Conservation (phyloP, 2,888 invertebrate species). For the Ormyrus pomaceus region DNA sequence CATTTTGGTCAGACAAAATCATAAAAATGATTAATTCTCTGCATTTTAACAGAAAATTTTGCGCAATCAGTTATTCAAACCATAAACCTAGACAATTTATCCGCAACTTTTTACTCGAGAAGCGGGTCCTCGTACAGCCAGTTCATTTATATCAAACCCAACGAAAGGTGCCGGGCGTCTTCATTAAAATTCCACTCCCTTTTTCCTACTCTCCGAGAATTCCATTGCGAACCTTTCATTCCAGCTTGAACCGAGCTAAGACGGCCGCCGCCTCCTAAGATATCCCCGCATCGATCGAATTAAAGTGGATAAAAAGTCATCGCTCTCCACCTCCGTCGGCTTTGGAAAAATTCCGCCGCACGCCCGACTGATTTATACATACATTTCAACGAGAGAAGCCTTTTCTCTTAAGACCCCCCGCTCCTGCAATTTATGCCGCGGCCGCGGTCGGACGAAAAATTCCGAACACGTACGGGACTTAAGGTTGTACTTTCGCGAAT, state of each 20-base stretch:
- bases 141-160: no score
- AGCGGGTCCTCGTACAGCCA: no score
- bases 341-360: conserved; percentile 30
- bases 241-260: neutral
- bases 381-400: conserved; percentile 18
- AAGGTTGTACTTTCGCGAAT: conserved; percentile 54
- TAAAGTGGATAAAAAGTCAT: conserved; percentile 46
- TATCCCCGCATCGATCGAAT: conserved; percentile 10
- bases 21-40: no score
- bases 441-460: conserved; percentile 29
- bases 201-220: neutral
- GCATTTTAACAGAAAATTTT: no score
- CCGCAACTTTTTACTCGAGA: no score
- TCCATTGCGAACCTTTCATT: neutral
- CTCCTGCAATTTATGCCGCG: conserved; percentile 51
- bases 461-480: conserved; percentile 56
- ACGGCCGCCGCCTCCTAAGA: neutral
- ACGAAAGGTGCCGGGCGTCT: neutral
- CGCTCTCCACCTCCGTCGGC: neutral
- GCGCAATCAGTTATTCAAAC: no score
- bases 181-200: conserved; percentile 6
- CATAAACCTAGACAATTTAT: no score
- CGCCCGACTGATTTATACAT: conserved; percentile 47
- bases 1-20: no score
- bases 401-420: conserved; percentile 45